Conservation (phyloP, 92 coral and sea anemone genomes). For the Porites divaricata region DNA sequence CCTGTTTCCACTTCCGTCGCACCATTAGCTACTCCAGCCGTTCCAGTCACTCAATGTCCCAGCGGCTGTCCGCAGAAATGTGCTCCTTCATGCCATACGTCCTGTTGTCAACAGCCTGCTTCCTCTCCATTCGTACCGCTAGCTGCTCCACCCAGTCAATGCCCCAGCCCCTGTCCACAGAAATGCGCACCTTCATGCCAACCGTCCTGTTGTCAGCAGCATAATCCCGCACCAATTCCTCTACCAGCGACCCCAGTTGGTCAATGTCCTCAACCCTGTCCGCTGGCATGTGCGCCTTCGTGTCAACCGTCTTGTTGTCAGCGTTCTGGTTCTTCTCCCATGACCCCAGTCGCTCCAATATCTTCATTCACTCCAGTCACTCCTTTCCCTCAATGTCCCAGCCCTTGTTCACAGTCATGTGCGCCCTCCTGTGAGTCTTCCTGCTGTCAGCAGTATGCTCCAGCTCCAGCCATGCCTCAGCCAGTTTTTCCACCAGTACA, state of each 20-base stretch:
- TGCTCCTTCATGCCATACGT: slow-evolving; percentile 57
- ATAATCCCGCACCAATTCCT: slow-evolving; percentile 6
- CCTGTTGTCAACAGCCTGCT: slow-evolving; percentile 50
- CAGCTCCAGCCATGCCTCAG: neutral
- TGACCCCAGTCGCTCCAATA: neutral
- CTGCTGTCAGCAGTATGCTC: slow-evolving; percentile 55
- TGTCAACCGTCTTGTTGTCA: slow-evolving; percentile 60
- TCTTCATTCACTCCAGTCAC: neutral
- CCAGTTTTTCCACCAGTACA: slow-evolving; percentile 21
- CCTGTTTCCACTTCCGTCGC: slow-evolving; percentile 8
- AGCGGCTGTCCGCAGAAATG: slow-evolving; percentile 35
- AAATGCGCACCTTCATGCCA: slow-evolving; percentile 65
- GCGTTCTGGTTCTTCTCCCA: neutral
- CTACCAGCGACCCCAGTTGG: neutral
- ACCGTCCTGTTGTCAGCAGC: slow-evolving; percentile 52
- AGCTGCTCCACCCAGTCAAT: slow-evolving; percentile 15
- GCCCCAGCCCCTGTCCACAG: slow-evolving; percentile 53
- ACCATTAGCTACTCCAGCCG: neutral
- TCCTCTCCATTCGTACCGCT: neutral
- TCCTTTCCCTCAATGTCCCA: slow-evolving; percentile 37
- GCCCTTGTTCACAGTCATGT: slow-evolving; percentile 52
- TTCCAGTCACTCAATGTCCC: slow-evolving; percentile 15
- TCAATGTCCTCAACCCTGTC: slow-evolving; percentile 24
- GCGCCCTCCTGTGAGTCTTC: slow-evolving; percentile 56
- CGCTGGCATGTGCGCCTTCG: slow-evolving; percentile 60